These are phyloP conservation scores for Pogonomyrmex californicus DNA, from an alignment of 1,140 invertebrate species.

Conservation along the genomic window DNA sequence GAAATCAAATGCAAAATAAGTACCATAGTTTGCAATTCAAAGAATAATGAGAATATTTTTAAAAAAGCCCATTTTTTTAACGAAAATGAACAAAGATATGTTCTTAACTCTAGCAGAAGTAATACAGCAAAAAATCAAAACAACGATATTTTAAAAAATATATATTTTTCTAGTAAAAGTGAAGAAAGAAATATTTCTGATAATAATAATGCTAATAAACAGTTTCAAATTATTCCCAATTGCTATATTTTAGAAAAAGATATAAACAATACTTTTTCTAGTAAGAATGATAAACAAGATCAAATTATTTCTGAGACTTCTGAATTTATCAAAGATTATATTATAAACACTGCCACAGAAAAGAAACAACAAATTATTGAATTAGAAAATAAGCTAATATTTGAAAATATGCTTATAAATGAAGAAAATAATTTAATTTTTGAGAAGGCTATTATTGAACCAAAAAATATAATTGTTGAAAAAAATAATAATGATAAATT, in stretches of 20 bases:
- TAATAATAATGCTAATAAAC: not conserved
- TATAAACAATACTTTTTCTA: not conserved
- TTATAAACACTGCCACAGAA: not conserved
- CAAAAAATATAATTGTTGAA: not conserved
- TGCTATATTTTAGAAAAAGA: not conserved
- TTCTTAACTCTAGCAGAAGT: not conserved
- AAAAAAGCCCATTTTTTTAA: not conserved
- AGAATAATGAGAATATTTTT: not conserved
- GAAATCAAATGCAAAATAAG: not conserved
- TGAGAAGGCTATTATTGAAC: not conserved
- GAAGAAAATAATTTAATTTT: not conserved
- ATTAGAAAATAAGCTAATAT: not conserved
- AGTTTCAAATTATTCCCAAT: not conserved
- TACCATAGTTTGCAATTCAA: not conserved
- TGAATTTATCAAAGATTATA: not conserved
- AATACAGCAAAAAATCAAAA: not conserved
- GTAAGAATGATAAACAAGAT: not conserved
- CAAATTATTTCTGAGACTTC: not conserved
- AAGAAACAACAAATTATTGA: not conserved
- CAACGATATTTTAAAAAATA: not conserved
- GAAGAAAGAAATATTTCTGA: not conserved
- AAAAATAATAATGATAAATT: not conserved
- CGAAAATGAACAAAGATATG: constrained; percentile 2
- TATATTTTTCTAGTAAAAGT: not conserved
- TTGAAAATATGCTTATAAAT: not conserved